phyloP scores from a whole-genome alignment of 2,797 vertebrate genomes.

The Clamator glandarius region DNA sequence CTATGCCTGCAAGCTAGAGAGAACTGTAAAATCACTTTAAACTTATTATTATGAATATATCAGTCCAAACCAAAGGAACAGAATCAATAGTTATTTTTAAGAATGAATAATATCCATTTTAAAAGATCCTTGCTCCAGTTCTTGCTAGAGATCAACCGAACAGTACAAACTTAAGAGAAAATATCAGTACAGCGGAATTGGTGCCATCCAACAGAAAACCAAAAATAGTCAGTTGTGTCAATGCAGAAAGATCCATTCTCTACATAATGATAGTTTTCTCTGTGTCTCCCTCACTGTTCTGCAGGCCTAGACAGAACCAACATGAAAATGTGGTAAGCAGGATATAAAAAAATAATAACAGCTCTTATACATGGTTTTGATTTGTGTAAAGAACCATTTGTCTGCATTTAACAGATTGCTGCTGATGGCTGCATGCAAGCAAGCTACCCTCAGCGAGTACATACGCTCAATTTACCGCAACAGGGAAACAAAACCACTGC shows the following conservation, averaged over 20 bases:
- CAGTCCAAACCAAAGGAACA: not conserved
- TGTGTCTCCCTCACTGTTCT: not conserved
- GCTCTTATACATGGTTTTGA: not conserved
- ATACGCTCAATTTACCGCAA: rapidly evolving
- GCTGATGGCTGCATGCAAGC: too few species aligned
- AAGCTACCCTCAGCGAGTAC: not conserved
- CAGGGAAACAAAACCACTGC: rapidly evolving
- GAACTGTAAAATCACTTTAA: not conserved
- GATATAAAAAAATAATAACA: not conserved
- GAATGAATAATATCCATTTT: not conserved
- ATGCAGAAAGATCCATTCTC: not conserved
- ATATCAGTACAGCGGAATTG: not conserved
- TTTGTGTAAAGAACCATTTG: too few species aligned
- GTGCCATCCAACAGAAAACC: not conserved
- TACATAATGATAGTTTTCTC: not conserved
- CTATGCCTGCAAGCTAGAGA: not conserved
- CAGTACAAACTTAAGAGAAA: not conserved
- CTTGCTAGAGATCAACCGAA: not conserved
- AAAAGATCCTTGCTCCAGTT: not conserved
- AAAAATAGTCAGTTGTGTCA: not conserved
- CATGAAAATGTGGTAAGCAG: not conserved
- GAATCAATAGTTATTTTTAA: not conserved
- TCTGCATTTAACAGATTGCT: too few species aligned
- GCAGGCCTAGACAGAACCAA: not conserved
- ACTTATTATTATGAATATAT: not conserved